A percentile compares a stretch with the other conserved stretches of the same genome.
These are phyloP conservation scores for Ericerus pela DNA, from an alignment of 1,140 invertebrate genomes.

Conservation along the genomic window DNA sequence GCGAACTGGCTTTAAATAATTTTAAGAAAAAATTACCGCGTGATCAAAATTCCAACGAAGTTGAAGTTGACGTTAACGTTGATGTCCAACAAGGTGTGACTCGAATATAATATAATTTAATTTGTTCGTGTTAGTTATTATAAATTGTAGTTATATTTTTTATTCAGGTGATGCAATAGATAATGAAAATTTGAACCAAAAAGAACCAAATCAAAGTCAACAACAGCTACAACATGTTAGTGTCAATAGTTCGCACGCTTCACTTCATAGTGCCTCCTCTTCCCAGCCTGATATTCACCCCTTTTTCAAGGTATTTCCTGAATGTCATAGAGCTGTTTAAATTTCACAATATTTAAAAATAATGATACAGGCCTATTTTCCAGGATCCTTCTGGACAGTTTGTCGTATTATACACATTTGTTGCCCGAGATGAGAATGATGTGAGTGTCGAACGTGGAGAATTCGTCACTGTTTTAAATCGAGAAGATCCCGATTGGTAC, in stretches of 20 bases:
- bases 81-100: slow-evolving; percentile 24
- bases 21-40: slow-evolving; percentile 74
- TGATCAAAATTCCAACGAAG: slow-evolving; percentile 33
- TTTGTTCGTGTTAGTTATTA: too few species aligned
- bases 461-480: slow-evolving; percentile 84
- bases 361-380: too few species aligned
- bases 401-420: slow-evolving; percentile 84
- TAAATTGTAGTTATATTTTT: too few species aligned
- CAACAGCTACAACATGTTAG: slow-evolving; percentile 34
- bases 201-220: slow-evolving; percentile 37
- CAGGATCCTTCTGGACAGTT: slow-evolving; percentile 72
- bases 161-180: too few species aligned
- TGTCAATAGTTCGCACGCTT: slow-evolving; percentile 39
- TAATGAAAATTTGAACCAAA: slow-evolving; percentile 43
- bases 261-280: slow-evolving; percentile 40
- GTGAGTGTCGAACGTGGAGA: slow-evolving; percentile 83
- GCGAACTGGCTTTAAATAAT: slow-evolving; percentile 50
- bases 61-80: slow-evolving; percentile 21
- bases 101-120: too few species aligned
- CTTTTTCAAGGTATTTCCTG: slow-evolving; percentile 76
- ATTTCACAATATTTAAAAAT: too few species aligned
- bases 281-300: slow-evolving; percentile 59
- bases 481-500: slow-evolving; percentile 89
- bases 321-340: too few species aligned
- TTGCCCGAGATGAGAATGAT: slow-evolving; percentile 85